phyloP scores from a whole-genome alignment of 1,140 invertebrate species.

The Helicorthomorpha holstii region DNA sequence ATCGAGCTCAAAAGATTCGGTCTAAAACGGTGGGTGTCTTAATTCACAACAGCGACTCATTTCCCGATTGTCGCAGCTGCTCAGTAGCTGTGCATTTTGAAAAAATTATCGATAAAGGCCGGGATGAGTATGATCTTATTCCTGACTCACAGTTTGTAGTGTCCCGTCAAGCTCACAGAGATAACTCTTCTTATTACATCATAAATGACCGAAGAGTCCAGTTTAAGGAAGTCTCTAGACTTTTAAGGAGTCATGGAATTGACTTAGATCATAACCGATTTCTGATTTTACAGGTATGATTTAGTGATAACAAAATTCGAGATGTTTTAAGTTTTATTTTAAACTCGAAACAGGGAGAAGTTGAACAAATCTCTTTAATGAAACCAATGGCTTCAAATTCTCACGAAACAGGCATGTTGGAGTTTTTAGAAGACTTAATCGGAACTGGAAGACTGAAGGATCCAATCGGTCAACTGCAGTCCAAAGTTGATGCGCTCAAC shows the following conservation, averaged over 20 bases:
- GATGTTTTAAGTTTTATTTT: no score
- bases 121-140: slow-evolving; percentile 55
- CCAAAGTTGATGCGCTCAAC: slow-evolving; percentile 56
- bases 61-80: slow-evolving; percentile 58
- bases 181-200: slow-evolving; percentile 75
- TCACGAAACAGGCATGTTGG: slow-evolving; percentile 85
- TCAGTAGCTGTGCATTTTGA: slow-evolving; percentile 83
- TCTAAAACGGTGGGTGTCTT: slow-evolving; percentile 88
- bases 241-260: slow-evolving; percentile 66
- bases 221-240: slow-evolving; percentile 70
- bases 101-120: slow-evolving; percentile 62
- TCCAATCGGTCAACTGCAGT: slow-evolving; percentile 59
- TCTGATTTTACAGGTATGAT: slow-evolving; percentile 89
- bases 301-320: no score
- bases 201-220: slow-evolving; percentile 59
- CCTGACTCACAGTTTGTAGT: slow-evolving; percentile 65
- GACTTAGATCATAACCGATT: slow-evolving; percentile 97
- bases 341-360: slow-evolving; percentile 98
- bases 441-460: slow-evolving; percentile 44
- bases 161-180: slow-evolving; percentile 66
- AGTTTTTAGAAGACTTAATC: slow-evolving; percentile 97
- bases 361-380: slow-evolving; percentile 98
- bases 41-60: slow-evolving; percentile 81
- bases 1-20: slow-evolving; percentile 83
- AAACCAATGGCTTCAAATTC: slow-evolving; percentile 78